phyloP scores from a whole-genome alignment of 2,113 vertebrate genomes.

The Daphoenositta chrysoptera region DNA sequence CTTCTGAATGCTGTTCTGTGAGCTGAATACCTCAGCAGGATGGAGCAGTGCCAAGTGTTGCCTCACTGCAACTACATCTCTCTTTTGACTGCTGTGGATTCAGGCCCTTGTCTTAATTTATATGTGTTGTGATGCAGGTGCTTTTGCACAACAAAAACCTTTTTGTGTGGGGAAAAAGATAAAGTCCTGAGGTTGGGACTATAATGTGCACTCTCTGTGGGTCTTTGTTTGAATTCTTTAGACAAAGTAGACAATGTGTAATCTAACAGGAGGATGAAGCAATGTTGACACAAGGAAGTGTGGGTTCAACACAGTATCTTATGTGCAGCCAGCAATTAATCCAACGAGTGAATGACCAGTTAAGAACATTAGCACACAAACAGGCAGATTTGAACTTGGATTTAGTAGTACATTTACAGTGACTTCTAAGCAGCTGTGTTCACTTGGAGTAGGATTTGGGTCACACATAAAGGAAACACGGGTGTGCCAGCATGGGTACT shows the following conservation, averaged over 20 bases:
- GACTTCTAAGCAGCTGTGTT: background rate
- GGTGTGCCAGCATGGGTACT: fast-evolving
- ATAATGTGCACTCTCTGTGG: background rate
- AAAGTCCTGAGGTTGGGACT: background rate
- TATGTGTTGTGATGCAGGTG: background rate
- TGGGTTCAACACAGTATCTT: background rate
- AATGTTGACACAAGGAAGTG: background rate
- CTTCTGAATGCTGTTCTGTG: background rate
- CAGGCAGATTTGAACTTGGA: background rate
- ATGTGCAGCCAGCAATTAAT: background rate
- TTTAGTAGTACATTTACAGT: background rate
- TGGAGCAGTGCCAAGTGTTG: background rate
- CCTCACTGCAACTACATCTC: background rate
- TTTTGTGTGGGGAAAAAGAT: background rate
- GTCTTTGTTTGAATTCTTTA: background rate
- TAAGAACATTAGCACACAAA: background rate
- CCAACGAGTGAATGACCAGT: background rate
- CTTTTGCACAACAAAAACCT: background rate
- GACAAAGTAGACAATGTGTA: background rate
- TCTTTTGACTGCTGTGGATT: background rate
- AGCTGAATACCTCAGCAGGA: background rate
- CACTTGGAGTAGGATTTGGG: background rate
- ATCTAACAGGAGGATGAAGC: background rate
- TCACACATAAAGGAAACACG: fast-evolving
- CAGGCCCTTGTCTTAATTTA: background rate